Evolutionary conservation across 2,888 invertebrate species (phyloP).

Genomic region (Agrypnus murinus): DNA sequence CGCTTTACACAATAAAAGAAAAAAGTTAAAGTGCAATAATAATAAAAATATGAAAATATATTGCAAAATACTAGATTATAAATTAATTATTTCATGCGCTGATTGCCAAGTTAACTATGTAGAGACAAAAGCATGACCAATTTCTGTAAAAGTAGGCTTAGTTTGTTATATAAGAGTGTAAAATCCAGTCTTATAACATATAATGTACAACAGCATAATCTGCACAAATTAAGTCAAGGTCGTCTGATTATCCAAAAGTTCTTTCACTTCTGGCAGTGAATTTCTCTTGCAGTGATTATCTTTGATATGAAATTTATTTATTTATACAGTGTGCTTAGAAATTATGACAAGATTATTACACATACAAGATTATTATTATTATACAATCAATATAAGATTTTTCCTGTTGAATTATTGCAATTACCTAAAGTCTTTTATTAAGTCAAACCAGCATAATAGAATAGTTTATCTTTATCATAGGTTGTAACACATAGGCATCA

Average conservation of each 20-base stretch:
- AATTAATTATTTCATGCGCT: conserved; percentile 45
- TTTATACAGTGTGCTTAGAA: no score
- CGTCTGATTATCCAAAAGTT: conserved; percentile 61
- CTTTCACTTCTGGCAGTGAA: conserved; percentile 68
- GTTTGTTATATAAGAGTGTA: conserved; percentile 33
- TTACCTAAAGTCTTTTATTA: no score
- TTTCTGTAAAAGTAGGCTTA: conserved; percentile 30
- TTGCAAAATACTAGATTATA: conserved; percentile 24
- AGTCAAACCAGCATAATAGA: no score
- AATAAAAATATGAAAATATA: not conserved
- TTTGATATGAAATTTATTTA: no score
- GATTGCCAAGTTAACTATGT: conserved; percentile 21
- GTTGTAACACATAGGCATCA: no score
- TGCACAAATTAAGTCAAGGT: conserved; percentile 59
- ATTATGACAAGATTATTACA: no score
- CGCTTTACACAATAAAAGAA: conserved; percentile 19
- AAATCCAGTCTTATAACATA: conserved; percentile 18
- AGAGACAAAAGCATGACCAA: conserved; percentile 41
- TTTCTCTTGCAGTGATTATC: no score
- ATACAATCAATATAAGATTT: no score
- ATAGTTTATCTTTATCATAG: no score
- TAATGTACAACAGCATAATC: conserved; percentile 27
- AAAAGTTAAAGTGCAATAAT: no score
- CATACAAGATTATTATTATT: no score
- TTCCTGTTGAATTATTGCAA: no score